These are phyloP conservation scores for Flexamia atlantica DNA, from an alignment of 2,888 invertebrate species.

Conservation along the genomic window DNA sequence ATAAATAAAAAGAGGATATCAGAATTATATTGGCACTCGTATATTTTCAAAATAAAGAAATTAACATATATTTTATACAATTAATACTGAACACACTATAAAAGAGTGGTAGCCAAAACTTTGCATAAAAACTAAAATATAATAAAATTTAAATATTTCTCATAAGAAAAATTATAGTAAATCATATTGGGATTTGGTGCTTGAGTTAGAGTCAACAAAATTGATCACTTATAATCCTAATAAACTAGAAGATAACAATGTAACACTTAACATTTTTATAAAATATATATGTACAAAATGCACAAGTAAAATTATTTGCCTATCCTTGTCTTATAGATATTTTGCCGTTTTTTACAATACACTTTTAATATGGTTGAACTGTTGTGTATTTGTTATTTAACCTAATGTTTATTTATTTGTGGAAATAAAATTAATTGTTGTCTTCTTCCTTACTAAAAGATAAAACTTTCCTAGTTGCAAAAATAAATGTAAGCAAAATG, in stretches of 20 bases:
- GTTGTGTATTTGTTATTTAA: too few species aligned
- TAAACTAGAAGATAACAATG: constrained; percentile 53
- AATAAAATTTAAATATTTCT: constrained; percentile 32
- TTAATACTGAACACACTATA: constrained; percentile 1
- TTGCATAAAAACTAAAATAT: constrained; percentile 65
- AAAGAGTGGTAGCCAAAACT: constrained; percentile 5
- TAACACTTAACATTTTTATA: constrained; percentile 50
- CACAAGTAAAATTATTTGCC: constrained; percentile 1
- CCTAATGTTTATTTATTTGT: too few species aligned
- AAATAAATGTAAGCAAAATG: background rate
- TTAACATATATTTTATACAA: background rate
- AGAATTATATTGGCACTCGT: background rate
- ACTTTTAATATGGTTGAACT: too few species aligned
- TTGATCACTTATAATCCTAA: constrained; percentile 43
- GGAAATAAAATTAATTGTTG: too few species aligned
- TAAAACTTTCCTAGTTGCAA: background rate
- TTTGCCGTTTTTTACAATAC: too few species aligned
- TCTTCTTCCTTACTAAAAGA: background rate
- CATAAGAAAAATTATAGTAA: background rate
- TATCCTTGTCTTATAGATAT: background rate
- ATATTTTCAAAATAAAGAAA: constrained; percentile 17
- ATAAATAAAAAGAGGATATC: background rate
- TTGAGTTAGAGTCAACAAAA: constrained; percentile 22
- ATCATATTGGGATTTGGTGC: background rate
- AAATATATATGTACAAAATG: constrained; percentile 53